A percentile compares a stretch with the other conserved stretches of the same genome.
These are phyloP conservation scores for Pangasianodon hypophthalmus DNA, from an alignment of 2,113 vertebrate species.

Conservation along the genomic window DNA sequence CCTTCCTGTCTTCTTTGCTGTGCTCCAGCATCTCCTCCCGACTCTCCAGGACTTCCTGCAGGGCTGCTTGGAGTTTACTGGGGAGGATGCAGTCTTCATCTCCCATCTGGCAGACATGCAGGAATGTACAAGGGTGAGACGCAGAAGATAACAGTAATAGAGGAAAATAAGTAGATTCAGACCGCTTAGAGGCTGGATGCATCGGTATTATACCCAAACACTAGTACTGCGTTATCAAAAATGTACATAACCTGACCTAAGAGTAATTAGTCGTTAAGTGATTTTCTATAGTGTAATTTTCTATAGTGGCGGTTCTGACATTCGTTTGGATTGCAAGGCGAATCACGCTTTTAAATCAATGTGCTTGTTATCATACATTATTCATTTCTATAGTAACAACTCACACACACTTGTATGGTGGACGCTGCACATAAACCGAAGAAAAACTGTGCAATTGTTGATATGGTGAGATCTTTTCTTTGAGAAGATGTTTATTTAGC, in stretches of 20 bases:
- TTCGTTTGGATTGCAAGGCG: not conserved
- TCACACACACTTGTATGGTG: too few species aligned
- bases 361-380: not conserved
- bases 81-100: conserved; percentile 96
- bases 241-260: not conserved
- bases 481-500: not conserved
- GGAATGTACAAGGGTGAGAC: not conserved
- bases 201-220: not conserved
- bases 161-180: not conserved
- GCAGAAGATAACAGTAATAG: not conserved
- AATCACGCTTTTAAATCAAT: not conserved
- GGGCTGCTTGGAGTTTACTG: conserved; percentile 91
- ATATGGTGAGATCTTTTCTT: not conserved
- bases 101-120: conserved; percentile 74
- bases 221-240: not conserved
- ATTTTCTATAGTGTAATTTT: not conserved
- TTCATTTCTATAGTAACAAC: not conserved
- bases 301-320: not conserved
- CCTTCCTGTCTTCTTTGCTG: conserved; percentile 65
- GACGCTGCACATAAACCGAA: not conserved
- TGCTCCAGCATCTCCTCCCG: conserved; percentile 82
- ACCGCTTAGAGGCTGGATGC: not conserved
- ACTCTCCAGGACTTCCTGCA: conserved; percentile 89
- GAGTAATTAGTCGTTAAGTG: not conserved
- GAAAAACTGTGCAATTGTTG: not conserved